phyloP scores from a whole-genome alignment of 1,140 invertebrate species.

The Stenopsyche tienmushanensis region DNA sequence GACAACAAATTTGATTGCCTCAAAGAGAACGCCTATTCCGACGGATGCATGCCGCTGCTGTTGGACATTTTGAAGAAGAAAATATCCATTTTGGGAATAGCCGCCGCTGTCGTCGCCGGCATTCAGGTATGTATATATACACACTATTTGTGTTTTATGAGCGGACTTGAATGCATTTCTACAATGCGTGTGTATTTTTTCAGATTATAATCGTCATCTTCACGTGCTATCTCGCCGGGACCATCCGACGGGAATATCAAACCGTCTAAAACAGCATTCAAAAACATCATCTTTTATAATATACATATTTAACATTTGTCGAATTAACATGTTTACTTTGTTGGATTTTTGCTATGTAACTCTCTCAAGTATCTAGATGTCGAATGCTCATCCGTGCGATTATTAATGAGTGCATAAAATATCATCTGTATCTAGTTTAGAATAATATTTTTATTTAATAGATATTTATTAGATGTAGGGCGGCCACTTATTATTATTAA shows the following conservation, averaged over 20 bases:
- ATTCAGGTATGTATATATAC: conserved; percentile 62
- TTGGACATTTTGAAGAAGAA: conserved; percentile 65
- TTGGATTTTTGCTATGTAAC: no score
- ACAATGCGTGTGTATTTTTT: conserved; percentile 43
- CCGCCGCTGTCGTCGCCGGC: conserved; percentile 75
- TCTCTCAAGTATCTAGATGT: no score
- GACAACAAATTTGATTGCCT: conserved; percentile 54
- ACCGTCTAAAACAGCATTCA: conserved; percentile 69
- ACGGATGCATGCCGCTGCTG: conserved; percentile 69
- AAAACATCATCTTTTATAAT: conserved; percentile 45
- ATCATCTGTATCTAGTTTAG: no score
- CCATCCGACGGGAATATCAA: conserved; percentile 87
- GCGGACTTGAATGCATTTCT: neutral
- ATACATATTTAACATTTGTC: conserved; percentile 44
- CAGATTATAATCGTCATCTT: conserved; percentile 87
- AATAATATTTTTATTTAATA: no score
- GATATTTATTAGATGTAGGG: no score
- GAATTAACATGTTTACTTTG: conserved; percentile 26
- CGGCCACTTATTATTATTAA: no score
- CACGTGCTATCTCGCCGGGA: conserved; percentile 84
- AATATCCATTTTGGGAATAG: conserved; percentile 69
- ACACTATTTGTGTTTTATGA: neutral
- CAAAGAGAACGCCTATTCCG: conserved; percentile 49
- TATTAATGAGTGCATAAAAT: no score
- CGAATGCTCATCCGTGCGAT: no score